Evolutionary conservation across 2,113 vertebrate genomes (phyloP).

Genomic region (Haliaeetus leucogaster): DNA sequence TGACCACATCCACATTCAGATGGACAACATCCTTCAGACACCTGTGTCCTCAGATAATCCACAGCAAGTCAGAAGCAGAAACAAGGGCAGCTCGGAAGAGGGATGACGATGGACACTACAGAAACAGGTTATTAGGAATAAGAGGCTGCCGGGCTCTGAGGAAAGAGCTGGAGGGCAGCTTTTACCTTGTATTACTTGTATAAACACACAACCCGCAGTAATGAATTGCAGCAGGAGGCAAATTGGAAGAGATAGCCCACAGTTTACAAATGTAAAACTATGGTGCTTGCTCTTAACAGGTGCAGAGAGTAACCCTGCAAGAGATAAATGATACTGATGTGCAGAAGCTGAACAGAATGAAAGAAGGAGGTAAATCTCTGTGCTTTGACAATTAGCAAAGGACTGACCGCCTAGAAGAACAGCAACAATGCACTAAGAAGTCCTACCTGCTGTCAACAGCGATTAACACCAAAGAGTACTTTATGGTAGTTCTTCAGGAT

Average conservation of each 20-base stretch:
- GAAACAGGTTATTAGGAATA: fast-evolving
- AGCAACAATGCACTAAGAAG: fast-evolving
- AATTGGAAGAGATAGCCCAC: not conserved
- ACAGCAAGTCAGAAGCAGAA: not conserved
- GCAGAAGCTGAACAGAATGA: not conserved
- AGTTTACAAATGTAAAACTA: not conserved
- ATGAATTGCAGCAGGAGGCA: not conserved
- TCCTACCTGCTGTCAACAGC: not conserved
- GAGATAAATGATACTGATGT: not conserved
- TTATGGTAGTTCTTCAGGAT: fast-evolving
- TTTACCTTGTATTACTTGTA: fast-evolving
- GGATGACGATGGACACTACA: fast-evolving
- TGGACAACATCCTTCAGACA: fast-evolving
- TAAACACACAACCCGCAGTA: not conserved
- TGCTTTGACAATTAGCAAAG: not conserved
- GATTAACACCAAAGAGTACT: fast-evolving
- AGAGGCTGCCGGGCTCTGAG: fast-evolving
- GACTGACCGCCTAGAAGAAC: not conserved
- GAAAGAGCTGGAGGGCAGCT: not conserved
- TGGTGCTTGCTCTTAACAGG: not conserved
- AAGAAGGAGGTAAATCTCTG: not conserved
- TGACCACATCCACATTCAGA: fast-evolving
- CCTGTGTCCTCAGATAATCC: fast-evolving
- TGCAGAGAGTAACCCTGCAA: not conserved
- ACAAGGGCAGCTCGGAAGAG: not conserved